Percentiles rank a stretch among this genome's conserved stretches.
These are phyloP conservation scores for Dendrophyllia cribrosa DNA, from an alignment of 64 coral and sea anemone species.

Conservation along the genomic window DNA sequence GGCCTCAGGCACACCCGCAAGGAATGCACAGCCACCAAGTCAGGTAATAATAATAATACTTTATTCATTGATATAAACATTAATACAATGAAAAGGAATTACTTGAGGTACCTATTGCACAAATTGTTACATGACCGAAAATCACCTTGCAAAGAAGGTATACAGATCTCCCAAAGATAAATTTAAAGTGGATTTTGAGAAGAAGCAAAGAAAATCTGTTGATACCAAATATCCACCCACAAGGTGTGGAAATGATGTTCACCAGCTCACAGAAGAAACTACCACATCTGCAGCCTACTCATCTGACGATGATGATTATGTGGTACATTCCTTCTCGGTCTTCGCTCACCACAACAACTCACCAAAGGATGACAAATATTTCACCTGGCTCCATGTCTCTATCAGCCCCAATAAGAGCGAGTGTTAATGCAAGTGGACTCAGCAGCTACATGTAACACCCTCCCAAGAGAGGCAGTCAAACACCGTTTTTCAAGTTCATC, in stretches of 20 bases:
- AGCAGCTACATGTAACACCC: slow-evolving; percentile 24
- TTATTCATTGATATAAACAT: too few species aligned
- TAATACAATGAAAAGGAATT: too few species aligned
- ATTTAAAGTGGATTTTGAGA: slow-evolving; percentile 45
- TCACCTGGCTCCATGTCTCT: slow-evolving; percentile 33
- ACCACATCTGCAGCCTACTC: not conserved
- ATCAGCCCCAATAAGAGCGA: slow-evolving; percentile 2
- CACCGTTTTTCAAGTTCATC: too few species aligned
- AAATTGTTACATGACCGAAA: slow-evolving; percentile 45
- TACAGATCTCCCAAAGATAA: slow-evolving; percentile 44
- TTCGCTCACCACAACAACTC: too few species aligned
- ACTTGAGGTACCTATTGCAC: slow-evolving; percentile 13
- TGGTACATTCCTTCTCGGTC: not conserved
- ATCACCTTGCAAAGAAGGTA: slow-evolving; percentile 44
- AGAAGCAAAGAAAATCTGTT: not conserved
- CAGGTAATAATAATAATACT: not conserved
- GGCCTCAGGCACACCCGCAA: slow-evolving; percentile 4
- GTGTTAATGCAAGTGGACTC: slow-evolving; percentile 33
- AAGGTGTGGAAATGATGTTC: too few species aligned
- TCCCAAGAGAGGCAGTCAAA: too few species aligned
- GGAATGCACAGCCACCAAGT: slow-evolving; percentile 29
- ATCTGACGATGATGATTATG: slow-evolving; percentile 56
- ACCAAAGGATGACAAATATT: slow-evolving; percentile 37
- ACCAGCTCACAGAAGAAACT: too few species aligned
- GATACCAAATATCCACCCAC: too few species aligned